These are phyloP conservation scores for Aporrectodea caliginosa DNA, from an alignment of 1,140 invertebrate species.

Conservation along the genomic window DNA sequence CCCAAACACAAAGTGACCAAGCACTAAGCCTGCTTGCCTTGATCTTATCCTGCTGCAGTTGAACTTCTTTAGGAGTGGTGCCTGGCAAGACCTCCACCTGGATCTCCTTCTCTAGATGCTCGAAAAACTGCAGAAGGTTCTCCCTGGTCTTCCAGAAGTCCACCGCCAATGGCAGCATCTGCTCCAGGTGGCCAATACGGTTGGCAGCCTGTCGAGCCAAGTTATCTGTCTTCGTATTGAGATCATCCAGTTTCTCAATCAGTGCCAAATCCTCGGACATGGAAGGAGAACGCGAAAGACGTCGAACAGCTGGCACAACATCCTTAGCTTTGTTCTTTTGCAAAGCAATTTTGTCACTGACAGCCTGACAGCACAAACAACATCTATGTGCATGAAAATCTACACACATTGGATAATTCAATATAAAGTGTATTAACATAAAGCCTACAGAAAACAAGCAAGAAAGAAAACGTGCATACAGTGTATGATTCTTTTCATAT, in stretches of 20 bases:
- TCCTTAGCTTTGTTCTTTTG: conserved; percentile 87
- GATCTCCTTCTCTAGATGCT: conserved; percentile 13
- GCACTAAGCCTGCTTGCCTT: conserved; percentile 63
- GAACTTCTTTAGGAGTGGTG: conserved; percentile 83
- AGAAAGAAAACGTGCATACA: too few relatives aligned
- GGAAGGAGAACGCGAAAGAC: conserved; percentile 82
- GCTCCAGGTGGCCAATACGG: conserved; percentile 80
- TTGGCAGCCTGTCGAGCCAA: conserved; percentile 81
- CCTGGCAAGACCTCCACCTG: conserved; percentile 64
- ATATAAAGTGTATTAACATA: too few relatives aligned
- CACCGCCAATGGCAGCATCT: conserved; percentile 66
- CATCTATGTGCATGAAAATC: too few relatives aligned
- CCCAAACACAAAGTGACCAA: too few relatives aligned
- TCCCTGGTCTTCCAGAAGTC: not conserved
- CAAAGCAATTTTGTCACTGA: conserved; percentile 91
- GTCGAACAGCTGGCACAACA: conserved; percentile 85
- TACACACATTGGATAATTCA: too few relatives aligned
- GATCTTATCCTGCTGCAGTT: conserved; percentile 88
- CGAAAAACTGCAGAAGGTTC: conserved; percentile 8
- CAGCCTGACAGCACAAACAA: conserved; percentile 55
- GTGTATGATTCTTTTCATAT: too few relatives aligned
- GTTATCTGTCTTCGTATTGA: conserved; percentile 84
- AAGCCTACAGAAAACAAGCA: too few relatives aligned
- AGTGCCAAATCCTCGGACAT: conserved; percentile 82
- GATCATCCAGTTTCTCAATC: conserved; percentile 83